Evolutionary conservation across 2,797 vertebrate genomes (phyloP), one percentile per base, ranked within the genome.

Genomic region (Parauchenoglanis ngamensis): DNA sequence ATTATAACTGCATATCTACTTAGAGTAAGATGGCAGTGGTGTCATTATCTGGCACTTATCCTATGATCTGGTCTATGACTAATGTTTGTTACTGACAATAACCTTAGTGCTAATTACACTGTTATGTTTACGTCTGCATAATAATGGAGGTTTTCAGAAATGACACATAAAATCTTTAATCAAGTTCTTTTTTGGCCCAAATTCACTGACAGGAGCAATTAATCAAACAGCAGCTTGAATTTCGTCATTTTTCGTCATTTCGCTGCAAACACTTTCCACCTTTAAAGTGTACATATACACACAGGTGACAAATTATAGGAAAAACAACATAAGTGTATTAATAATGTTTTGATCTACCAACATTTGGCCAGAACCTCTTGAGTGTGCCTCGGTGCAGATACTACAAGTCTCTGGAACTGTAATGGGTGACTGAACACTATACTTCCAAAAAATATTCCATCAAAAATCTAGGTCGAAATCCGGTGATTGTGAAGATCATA

Each of bases 41-140:
- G 83, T 78, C 44, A 77, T 87, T 87, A 78, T 76, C 70, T 87
- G 70, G 46, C 59, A 87, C 80, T 83, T 83, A 83, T 87, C 44
- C 80, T 70, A 40, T 86, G 54, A 68, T 57, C 17, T 52, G 80
- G 68, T 54, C 70, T 83, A 76, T 65, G 86, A 87, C 80, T 87
- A 83, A 83, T 84, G 59, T 77, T 87, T 83, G 81, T 57, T 84
- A 31, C 86, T 59, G 86, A 84, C 73, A 84, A 59, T 70, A 84
- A 35, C 81, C 81, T 78, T 59, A 70, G 52, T 49, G 73, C n/a
- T 87, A 84, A 87, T 87, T 84, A 59, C 61, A 70, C 35, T 65
- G 56, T 67, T 67, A 77, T 28, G 57, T 54, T 72, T 76, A 65
- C 46, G 56, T 83, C 86, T 65, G 80, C 59, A 21, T 83, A 67